These are phyloP conservation scores for Drosophila nigritarsus DNA, from an alignment of 2,888 invertebrate species.

Conservation along the genomic window DNA sequence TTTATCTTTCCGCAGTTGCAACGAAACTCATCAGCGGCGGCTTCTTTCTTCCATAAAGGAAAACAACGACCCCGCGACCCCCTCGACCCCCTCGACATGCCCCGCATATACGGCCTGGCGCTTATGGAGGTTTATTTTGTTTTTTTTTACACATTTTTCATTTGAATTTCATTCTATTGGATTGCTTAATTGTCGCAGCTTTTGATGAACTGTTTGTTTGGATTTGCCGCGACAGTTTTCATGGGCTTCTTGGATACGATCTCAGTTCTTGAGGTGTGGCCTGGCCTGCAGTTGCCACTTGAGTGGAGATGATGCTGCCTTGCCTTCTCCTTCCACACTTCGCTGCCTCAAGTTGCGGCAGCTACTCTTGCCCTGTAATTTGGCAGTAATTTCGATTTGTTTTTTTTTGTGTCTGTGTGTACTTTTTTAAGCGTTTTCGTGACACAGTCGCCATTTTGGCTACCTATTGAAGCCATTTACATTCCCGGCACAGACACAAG, in stretches of 20 bases:
- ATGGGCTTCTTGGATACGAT: conserved; percentile 30
- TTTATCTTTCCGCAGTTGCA: conserved; percentile 82
- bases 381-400: conserved; percentile 30
- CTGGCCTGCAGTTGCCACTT: conserved; percentile 17
- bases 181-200: conserved; percentile 78
- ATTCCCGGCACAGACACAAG: conserved; percentile 46
- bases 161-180: conserved; percentile 70
- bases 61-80: conserved; percentile 19
- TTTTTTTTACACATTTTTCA: conserved; percentile 56
- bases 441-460: conserved; percentile 71
- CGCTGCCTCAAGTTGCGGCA: neutral
- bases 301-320: neutral
- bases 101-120: conserved; percentile 51
- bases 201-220: conserved; percentile 81
- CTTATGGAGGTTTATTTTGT: conserved; percentile 47
- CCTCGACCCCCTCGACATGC: neutral
- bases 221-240: conserved; percentile 80
- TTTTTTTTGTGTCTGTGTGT: conserved; percentile 2
- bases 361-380: conserved; percentile 64
- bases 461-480: conserved; percentile 78
- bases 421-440: conserved; percentile 41
- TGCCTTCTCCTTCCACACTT: neutral
- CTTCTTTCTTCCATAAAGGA: conserved; percentile 74
- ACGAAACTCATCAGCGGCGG: conserved; percentile 76
- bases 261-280: conserved; percentile 52